A percentile compares a stretch with the other conserved stretches of the same genome.
phyloP scores from a whole-genome alignment of 2,797 vertebrate species.

The Coranthus polyacanthus region DNA sequence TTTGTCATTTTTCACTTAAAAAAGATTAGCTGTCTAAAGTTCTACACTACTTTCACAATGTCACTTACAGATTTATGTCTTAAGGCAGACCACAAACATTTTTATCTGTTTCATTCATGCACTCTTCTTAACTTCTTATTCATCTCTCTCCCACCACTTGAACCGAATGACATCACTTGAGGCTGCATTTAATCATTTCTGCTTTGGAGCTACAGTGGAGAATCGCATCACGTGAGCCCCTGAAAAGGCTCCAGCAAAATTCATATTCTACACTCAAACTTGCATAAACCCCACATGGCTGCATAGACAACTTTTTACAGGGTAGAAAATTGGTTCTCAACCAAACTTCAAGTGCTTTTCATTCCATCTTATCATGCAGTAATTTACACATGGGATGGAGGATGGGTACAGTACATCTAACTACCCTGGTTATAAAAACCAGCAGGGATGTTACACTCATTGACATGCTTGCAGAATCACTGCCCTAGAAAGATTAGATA shows the following conservation, averaged over 20 bases:
- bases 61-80: constrained; percentile 19
- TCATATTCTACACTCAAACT: constrained; percentile 44
- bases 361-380: constrained; percentile 21
- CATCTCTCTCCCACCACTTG: constrained; percentile 44
- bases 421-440: constrained; percentile 23
- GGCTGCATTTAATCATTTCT: constrained; percentile 55
- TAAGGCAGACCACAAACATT: constrained; percentile 15
- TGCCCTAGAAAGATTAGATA: too few relatives aligned
- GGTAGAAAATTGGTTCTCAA: constrained; percentile 23
- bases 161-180: constrained; percentile 62
- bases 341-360: constrained; percentile 15
- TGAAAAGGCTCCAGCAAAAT: constrained; percentile 24
- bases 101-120: constrained; percentile 7
- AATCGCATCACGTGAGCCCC: constrained; percentile 26
- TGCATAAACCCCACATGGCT: constrained; percentile 38
- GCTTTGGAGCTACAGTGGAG: constrained; percentile 35
- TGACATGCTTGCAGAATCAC: constrained; percentile 1
- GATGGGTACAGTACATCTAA: constrained; percentile 14
- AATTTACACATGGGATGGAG: constrained; percentile 19
- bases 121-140: constrained; percentile 10
- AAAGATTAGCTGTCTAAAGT: constrained; percentile 5
- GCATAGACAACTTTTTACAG: constrained; percentile 23
- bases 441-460: constrained; percentile 5
- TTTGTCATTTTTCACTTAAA: constrained; percentile 17
- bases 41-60: constrained; percentile 12